Conservation (phyloP, 2,113 vertebrate genomes). For the Ammodytes marinus region DNA sequence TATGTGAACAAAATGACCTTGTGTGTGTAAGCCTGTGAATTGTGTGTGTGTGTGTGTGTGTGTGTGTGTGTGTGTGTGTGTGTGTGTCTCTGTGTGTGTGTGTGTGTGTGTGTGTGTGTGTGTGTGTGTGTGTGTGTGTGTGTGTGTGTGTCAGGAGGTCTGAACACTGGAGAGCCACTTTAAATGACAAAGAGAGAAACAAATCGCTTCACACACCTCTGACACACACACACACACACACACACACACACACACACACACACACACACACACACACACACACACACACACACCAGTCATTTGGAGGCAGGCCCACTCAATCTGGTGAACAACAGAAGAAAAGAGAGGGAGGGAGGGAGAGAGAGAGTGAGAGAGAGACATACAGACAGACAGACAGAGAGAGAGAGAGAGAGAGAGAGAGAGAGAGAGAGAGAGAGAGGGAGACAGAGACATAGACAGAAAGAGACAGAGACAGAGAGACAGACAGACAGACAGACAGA, state of each 20-base stretch:
- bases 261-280: slow-evolving; percentile 47
- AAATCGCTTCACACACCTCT: slow-evolving; percentile 64
- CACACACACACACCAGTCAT: neutral
- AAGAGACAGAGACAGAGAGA: no score
- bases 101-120: slow-evolving; percentile 24
- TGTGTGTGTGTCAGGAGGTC: slow-evolving; percentile 34
- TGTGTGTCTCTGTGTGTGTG: slow-evolving; percentile 25
- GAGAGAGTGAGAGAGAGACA: slow-evolving; percentile 22
- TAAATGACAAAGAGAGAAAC: slow-evolving; percentile 66
- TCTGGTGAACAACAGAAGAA: slow-evolving; percentile 41
- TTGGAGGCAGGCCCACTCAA: slow-evolving; percentile 33
- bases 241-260: slow-evolving; percentile 17
- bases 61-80: slow-evolving; percentile 24
- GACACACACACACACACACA: slow-evolving; percentile 44
- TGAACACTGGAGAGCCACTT: slow-evolving; percentile 58
- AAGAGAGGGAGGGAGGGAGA: slow-evolving; percentile 23
- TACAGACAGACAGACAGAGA: no score
- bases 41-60: slow-evolving; percentile 23
- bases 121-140: slow-evolving; percentile 23
- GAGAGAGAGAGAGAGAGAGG: no score
- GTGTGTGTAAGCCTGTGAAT: neutral
- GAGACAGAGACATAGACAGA: no score
- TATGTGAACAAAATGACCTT: slow-evolving; percentile 39
- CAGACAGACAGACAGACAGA: no score
- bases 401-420: no score